Percentiles rank a stretch among this genome's conserved stretches.
These are phyloP conservation scores for Xenus cinereus DNA, from an alignment of 2,113 vertebrate genomes.

Conservation along the genomic window DNA sequence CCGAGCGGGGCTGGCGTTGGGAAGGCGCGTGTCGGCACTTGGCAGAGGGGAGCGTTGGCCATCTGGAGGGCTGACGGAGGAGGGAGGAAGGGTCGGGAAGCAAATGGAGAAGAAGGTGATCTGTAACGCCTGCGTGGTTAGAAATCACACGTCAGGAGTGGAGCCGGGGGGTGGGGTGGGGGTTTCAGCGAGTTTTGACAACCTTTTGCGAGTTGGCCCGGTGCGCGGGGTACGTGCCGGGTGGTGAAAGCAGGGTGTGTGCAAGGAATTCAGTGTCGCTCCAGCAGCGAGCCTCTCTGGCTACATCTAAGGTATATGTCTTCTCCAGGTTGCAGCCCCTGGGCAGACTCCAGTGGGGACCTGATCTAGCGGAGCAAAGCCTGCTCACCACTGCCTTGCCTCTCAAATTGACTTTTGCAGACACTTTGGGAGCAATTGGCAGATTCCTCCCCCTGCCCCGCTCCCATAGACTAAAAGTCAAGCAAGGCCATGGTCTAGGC, in stretches of 20 bases:
- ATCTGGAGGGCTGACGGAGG: neutral
- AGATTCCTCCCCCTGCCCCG: neutral
- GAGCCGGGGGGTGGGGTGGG: too few species aligned
- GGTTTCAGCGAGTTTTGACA: neutral
- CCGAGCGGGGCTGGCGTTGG: accelerated
- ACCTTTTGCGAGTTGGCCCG: accelerated
- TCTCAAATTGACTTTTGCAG: neutral
- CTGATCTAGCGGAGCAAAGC: neutral
- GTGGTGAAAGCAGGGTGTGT: accelerated
- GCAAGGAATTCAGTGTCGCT: neutral
- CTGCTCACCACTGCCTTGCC: neutral
- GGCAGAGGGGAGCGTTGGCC: neutral
- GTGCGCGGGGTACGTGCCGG: accelerated
- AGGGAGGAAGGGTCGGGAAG: neutral
- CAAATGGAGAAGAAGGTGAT: neutral
- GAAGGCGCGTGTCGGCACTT: neutral
- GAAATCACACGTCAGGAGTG: accelerated
- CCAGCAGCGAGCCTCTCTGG: neutral
- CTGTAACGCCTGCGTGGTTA: neutral
- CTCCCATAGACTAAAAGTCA: neutral
- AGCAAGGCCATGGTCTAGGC: neutral
- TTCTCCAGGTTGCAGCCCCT: neutral
- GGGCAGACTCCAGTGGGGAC: accelerated
- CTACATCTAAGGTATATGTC: neutral
- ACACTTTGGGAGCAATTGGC: neutral